Evolutionary conservation across 2,888 invertebrate genomes (phyloP), one percentile per base, ranked within the genome.

Genomic region (Halocaridina rubra): DNA sequence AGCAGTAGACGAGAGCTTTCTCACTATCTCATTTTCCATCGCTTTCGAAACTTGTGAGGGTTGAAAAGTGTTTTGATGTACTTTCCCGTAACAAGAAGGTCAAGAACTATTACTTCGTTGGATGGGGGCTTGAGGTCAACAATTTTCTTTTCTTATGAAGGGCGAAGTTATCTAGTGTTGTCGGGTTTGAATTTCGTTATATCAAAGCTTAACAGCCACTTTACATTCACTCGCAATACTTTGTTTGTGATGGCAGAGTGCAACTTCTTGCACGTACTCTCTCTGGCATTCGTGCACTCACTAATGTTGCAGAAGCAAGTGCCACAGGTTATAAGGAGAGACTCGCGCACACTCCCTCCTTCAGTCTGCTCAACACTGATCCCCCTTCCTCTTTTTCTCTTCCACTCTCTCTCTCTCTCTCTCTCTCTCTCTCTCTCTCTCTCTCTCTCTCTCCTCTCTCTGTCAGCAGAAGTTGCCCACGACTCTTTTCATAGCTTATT

Each of bases 341-440:
- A n/a, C 81, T 33, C 27, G 81, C 81, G 81, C 81, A 81, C 81
- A 76, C 81, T 81, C 81, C 53, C 81, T 75, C 53, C 46, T 46
- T 22, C 46, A 24, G 67, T 67, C 53, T 30, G 39, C 76, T 81
- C 81, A 64, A 81, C 75, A 81, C 81, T 81, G 67, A 46, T 53
- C 75, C 64, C 30, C 67, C 46, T 32, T 33, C 29, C 64, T 64
- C 30, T 29, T 3, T 19, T 7, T n/a, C 24, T 22, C 46, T 46
- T 46, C 10, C 71, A 10, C 71, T 64, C 64, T 64, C 64, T 64
- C 19, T 64, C 64, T 67, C 53, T 13, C 57, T 16, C 22, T 30
- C 61, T 3, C 64, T 32, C 27, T 22, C 61, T 75, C 27, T 16
- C 74, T 46, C 74, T 22, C 77, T 67, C 67, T n/a, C 19, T 29